Conservation (phyloP, 2,113 vertebrate species). For the Macrotis lagotis region DNA sequence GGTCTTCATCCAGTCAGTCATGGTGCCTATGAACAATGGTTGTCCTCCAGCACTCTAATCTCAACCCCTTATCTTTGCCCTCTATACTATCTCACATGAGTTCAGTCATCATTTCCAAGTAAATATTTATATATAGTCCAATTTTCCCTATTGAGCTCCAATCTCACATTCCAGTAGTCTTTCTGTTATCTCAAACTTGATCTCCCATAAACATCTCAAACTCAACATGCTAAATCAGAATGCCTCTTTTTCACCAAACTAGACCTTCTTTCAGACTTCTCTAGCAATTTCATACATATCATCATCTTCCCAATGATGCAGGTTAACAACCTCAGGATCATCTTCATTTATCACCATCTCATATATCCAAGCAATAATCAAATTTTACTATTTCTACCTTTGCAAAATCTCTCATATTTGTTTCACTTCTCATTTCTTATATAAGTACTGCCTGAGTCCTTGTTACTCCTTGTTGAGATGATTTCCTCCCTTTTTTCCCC, state of each 20-base stretch:
- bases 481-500: not conserved
- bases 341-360: not conserved
- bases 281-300: not conserved
- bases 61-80: not conserved
- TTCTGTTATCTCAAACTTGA: not conserved
- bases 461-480: not conserved
- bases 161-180: not conserved
- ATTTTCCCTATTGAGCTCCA: not conserved
- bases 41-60: not conserved
- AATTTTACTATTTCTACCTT: not conserved
- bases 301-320: not conserved
- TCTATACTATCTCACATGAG: not conserved
- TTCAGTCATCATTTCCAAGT: not conserved
- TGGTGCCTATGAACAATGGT: not conserved
- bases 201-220: not conserved
- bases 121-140: not conserved
- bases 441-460: not conserved
- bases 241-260: not conserved
- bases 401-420: not conserved
- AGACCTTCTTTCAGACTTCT: not conserved
- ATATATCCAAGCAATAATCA: not conserved
- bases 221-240: not conserved
- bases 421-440: not conserved
- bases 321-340: not conserved
- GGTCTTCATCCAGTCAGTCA: not conserved